A percentile compares a stretch with the other conserved stretches of the same genome.
These are phyloP conservation scores for Dendroctonus ponderosae DNA, from an alignment of 1,140 invertebrate species.

Conservation along the genomic window DNA sequence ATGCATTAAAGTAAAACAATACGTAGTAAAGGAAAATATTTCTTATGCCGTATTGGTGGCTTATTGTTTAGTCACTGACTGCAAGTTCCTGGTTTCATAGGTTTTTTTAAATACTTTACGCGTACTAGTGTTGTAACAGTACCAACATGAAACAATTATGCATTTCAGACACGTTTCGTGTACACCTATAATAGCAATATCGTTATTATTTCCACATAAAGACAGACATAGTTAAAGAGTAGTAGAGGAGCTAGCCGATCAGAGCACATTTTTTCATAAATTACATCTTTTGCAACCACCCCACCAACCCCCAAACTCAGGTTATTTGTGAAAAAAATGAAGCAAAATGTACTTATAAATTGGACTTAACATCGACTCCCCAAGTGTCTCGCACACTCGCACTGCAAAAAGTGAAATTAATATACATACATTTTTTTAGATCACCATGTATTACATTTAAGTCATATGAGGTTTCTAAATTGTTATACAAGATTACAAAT, in stretches of 20 bases:
- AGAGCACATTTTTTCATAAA: too few relatives aligned
- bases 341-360: too few relatives aligned
- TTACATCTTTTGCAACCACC: too few relatives aligned
- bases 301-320: too few relatives aligned
- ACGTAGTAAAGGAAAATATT: constrained; percentile 1
- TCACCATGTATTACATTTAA: too few relatives aligned
- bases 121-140: constrained; percentile 23
- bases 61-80: constrained; percentile 13
- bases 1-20: not conserved
- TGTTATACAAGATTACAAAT: constrained; percentile 21
- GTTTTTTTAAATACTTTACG: constrained; percentile 23
- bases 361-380: too few relatives aligned
- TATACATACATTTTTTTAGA: too few relatives aligned
- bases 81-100: constrained; percentile 14
- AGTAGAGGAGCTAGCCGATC: too few relatives aligned
- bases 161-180: constrained; percentile 13
- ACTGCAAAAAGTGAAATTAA: too few relatives aligned
- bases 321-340: too few relatives aligned
- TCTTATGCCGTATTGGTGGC: not conserved
- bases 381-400: too few relatives aligned
- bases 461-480: constrained; percentile 13
- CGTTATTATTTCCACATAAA: constrained; percentile 20
- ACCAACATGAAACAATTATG: constrained; percentile 3
- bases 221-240: constrained; percentile 2
- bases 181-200: constrained; percentile 22